Base-by-base conservation (phyloP, 1,140 invertebrate genomes). In the Apocrypta bakeri region DNA sequence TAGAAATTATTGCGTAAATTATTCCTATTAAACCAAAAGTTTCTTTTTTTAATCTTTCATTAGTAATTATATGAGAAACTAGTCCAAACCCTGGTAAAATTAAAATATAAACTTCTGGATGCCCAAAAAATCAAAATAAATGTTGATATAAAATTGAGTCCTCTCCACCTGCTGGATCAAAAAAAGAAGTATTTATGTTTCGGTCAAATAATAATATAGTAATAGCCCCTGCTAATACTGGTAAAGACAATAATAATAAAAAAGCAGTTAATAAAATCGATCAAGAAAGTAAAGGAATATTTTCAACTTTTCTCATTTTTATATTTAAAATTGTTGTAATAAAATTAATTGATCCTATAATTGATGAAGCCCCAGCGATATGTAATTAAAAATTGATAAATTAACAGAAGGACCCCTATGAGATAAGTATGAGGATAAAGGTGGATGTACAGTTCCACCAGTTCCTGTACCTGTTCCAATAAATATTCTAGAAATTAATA, bases 181-280 rank as follows among this genome's bases (percentile, higher is more conserved):
- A 95, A 89, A 95, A 95, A 42, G 93, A 93, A 68, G 94, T 94
- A 92, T 94, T 94, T 87, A 95, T 88, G 90, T 95, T 95, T 86
- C 94, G 94, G 91, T 95, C 93, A 42, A 88, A 89, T 79, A 94
- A 85, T 61, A 96, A 84, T 93, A 96, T 96, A 40, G 95, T 96
- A 91, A 96, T 95, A 61, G 93, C 95, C 79, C 94, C 95, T 2
- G 95, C 95, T 91, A 96, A 88, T 12, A 96, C 95, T 3, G 95
- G 95, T 85, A 96, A 85, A 9, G 94, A 95, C 85, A 96, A 85
- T 63, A 96, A 81, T 76, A 96, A 85, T 87, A 96, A 86, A 90
- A 96, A 88, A 37, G 94, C 93, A 78, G 95, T 96, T 92, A 96
- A 94, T 86, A 93, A 88, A 56, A 96, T 93, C 27, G 95, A 92